Evolutionary conservation across 2,888 invertebrate species (phyloP), one percentile per base, ranked within the genome.

Genomic region (Spilarctia lutea): DNA sequence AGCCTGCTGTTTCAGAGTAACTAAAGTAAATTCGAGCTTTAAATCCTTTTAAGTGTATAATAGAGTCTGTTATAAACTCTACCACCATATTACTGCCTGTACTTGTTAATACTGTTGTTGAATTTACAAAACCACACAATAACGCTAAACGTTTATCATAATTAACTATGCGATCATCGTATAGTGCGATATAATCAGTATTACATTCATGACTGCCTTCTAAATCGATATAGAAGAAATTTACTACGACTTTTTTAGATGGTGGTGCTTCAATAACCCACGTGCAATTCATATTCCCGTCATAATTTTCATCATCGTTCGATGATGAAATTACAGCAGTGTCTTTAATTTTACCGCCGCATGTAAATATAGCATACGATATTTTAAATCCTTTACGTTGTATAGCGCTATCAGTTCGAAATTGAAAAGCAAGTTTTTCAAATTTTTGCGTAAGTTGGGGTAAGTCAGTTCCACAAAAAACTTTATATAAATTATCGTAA

Each of bases 221-320:
- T 80, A 97, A 83, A 67, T 96, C 94, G 76, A 98, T 96, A 70
- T 95, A 94, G 63, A 95, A 91, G 83, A 97, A 97, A 92, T 96
- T 96, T 24, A 98, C 85, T 18, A 97, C 91, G 13, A 98, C 96
- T 66, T 96, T 95, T 89, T 97, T 97, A 78, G 96, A 96, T 35
- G 87, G 82, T 1, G 97, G 98, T 1, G 98, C 98, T 72, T 96
- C 96, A 71, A 99, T 97, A 75, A 96, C 91, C 99, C 99, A 99
- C 0, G 96, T 93, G 90, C 99, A 99, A 83, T 97, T 96, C 83
- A 97, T 90, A 80, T 96, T 92, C 39, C 93, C 92, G 52, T 95
- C 94, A 82, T 97, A 97, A 35, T 88, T 91, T 4, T 74, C 71
- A 52, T 89, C 87, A 3, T 92, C 94, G 24, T 71, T 88, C 6